A percentile compares a stretch with the other conserved stretches of the same genome.
Evolutionary conservation across 92 coral and sea anemone genomes (phyloP).

Genomic region (Parazoanthus swiftii): DNA sequence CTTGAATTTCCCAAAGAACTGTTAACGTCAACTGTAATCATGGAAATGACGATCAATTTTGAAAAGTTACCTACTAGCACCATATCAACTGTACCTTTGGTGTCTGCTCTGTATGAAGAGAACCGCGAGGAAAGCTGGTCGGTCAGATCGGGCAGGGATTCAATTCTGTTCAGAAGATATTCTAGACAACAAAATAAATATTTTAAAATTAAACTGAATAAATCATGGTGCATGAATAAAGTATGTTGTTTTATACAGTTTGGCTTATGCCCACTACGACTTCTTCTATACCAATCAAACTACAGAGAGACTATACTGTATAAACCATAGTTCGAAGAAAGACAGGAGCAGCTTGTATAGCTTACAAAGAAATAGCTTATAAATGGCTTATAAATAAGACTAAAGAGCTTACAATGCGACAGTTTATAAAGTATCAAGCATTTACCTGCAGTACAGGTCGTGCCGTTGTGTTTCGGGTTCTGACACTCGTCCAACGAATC

Average conservation of each 20-base stretch:
- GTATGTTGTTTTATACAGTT: background rate
- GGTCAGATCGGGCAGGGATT: conserved; percentile 59
- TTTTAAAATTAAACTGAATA: too few relatives aligned
- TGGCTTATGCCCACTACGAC: too few relatives aligned
- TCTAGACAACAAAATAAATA: conserved; percentile 51
- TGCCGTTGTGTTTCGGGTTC: conserved; percentile 90
- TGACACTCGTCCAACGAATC: conserved; percentile 84
- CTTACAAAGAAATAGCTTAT: too few relatives aligned
- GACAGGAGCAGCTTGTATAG: too few relatives aligned
- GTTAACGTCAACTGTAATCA: background rate
- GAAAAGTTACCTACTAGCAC: background rate
- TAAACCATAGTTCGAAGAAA: too few relatives aligned
- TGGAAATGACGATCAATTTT: background rate
- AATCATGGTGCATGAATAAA: background rate
- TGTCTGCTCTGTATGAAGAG: conserved; percentile 57
- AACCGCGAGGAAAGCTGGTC: conserved; percentile 65
- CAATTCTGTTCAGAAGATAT: conserved; percentile 75
- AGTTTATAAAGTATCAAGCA: too few relatives aligned
- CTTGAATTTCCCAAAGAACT: too few relatives aligned
- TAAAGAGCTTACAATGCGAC: too few relatives aligned
- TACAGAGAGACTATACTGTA: too few relatives aligned
- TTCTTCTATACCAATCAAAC: too few relatives aligned
- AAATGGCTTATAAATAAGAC: too few relatives aligned
- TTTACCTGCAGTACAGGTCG: conserved; percentile 98
- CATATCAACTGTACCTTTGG: conserved; percentile 54